A percentile compares a stretch with the other conserved stretches of the same genome.
phyloP scores from a whole-genome alignment of 2,113 vertebrate genomes.

The Clarias macrocephalus region DNA sequence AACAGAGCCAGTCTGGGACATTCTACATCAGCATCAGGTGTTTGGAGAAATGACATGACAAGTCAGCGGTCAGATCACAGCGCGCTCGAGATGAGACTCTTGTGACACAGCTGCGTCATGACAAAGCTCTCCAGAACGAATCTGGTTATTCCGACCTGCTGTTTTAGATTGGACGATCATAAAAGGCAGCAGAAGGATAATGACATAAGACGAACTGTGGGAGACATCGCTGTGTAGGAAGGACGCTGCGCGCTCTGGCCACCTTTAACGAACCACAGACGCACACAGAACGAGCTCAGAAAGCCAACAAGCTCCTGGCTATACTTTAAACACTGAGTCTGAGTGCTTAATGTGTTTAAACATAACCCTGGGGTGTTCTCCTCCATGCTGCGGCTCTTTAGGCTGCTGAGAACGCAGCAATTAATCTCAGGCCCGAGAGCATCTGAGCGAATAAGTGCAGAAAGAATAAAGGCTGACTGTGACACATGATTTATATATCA shows the following conservation, averaged over 20 bases:
- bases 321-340: background rate
- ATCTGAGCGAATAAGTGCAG: background rate
- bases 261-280: background rate
- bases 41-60: background rate
- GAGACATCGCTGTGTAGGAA: background rate
- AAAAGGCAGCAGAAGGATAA: background rate
- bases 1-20: background rate
- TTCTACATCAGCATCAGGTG: background rate
- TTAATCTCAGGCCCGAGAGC: background rate
- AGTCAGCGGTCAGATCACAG: background rate
- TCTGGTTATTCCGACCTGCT: background rate
- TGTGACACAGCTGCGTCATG: background rate
- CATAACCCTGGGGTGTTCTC: background rate
- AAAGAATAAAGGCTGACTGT: background rate
- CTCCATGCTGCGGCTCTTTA: background rate
- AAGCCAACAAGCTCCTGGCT: background rate
- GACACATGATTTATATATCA: background rate
- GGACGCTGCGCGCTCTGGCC: background rate
- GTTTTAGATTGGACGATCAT: background rate
- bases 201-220: background rate
- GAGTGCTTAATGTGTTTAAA: background rate
- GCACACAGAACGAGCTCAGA: background rate
- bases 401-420: background rate
- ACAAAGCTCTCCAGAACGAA: background rate
- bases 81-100: background rate